A percentile compares a stretch with the other conserved stretches of the same genome.
phyloP scores from a whole-genome alignment of 1,140 invertebrate species.

The Tetramorium simillimum region DNA sequence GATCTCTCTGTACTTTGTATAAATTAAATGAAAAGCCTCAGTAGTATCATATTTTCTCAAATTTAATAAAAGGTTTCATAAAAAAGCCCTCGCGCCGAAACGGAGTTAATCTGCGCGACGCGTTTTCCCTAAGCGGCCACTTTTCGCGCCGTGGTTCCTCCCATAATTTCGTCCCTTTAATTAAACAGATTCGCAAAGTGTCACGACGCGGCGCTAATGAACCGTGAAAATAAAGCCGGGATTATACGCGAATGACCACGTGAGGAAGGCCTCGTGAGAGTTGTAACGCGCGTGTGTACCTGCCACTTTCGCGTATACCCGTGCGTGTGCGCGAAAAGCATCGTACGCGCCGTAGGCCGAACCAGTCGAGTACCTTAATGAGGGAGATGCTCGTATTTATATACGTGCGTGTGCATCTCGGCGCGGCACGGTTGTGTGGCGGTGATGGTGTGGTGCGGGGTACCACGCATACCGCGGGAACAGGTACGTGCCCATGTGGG shows the following conservation, averaged over 20 bases:
- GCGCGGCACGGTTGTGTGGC: neutral
- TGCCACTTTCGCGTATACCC: neutral
- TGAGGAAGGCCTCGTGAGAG: neutral
- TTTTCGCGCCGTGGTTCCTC: neutral
- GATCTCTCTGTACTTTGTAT: neutral
- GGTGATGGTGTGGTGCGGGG: slow-evolving; percentile 1
- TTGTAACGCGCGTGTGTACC: slow-evolving; percentile 2
- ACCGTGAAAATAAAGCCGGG: slow-evolving; percentile 33
- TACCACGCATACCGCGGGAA: slow-evolving; percentile 54
- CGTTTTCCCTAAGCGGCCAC: neutral
- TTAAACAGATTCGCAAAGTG: slow-evolving; percentile 45
- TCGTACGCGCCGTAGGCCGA: slow-evolving; percentile 41
- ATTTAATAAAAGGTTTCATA: slow-evolving; percentile 30
- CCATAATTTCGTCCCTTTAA: slow-evolving; percentile 45
- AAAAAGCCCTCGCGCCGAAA: neutral
- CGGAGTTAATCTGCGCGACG: neutral
- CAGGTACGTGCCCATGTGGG: slow-evolving; percentile 53
- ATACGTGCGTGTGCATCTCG: slow-evolving; percentile 13
- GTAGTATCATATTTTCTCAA: neutral
- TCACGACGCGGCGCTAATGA: slow-evolving; percentile 40
- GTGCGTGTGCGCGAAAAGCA: slow-evolving; percentile 56
- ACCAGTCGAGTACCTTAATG: slow-evolving; percentile 70
- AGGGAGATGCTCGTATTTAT: slow-evolving; percentile 63
- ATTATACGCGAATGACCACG: slow-evolving; percentile 33
- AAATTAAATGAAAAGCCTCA: neutral